These are phyloP conservation scores for Drosophila baimaii DNA, from an alignment of 1,140 invertebrate species.

Conservation along the genomic window DNA sequence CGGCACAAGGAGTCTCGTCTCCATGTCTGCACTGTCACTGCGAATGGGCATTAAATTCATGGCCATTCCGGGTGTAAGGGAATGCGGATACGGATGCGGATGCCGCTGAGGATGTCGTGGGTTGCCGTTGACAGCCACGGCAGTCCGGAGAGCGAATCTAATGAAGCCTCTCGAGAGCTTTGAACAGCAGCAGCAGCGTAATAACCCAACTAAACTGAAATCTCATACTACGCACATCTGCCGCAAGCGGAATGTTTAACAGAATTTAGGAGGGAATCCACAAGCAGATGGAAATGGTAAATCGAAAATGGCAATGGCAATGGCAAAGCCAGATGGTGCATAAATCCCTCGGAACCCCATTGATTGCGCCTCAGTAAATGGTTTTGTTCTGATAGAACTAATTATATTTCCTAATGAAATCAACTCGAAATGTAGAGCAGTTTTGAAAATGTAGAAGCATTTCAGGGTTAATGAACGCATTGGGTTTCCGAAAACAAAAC, in stretches of 20 bases:
- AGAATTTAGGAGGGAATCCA: conserved; percentile 23
- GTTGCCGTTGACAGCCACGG: conserved; percentile 45
- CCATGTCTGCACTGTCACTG: neutral
- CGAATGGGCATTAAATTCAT: conserved; percentile 22
- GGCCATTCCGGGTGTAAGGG: neutral
- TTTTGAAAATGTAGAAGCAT: neutral
- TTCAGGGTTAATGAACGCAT: conserved; percentile 22
- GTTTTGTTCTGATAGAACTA: neutral
- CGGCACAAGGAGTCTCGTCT: neutral
- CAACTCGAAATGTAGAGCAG: conserved; percentile 3
- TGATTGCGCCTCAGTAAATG: conserved; percentile 1
- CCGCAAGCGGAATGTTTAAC: conserved; percentile 17
- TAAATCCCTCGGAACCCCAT: conserved; percentile 11
- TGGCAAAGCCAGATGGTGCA: conserved; percentile 28
- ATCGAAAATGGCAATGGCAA: conserved; percentile 14
- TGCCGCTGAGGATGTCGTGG: conserved; percentile 20
- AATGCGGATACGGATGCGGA: neutral
- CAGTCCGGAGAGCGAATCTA: conserved; percentile 48
- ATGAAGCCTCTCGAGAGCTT: conserved; percentile 53
- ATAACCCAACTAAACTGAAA: conserved; percentile 22
- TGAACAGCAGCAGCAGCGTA: conserved; percentile 13
- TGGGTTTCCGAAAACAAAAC: conserved; percentile 6
- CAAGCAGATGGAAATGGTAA: conserved; percentile 11
- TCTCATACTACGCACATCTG: conserved; percentile 29
- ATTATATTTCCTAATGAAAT: conserved; percentile 26